These are phyloP conservation scores for Prionailurus bengalensis DNA, from an alignment of 2,113 vertebrate genomes.

Conservation along the genomic window DNA sequence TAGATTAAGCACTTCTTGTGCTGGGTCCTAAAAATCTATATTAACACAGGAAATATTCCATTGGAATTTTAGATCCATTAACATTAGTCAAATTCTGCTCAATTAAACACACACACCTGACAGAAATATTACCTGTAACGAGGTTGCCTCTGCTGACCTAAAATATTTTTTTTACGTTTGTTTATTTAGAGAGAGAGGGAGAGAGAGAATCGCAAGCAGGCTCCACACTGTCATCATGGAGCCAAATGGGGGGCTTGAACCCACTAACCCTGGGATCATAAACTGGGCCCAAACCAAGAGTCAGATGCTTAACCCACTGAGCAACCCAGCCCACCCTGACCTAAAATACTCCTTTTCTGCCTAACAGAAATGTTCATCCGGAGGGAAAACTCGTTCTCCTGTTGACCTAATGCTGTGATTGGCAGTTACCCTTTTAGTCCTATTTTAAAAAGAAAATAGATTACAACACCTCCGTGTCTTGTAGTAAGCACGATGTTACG, in stretches of 20 bases:
- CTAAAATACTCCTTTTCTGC: neutral
- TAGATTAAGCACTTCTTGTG: neutral
- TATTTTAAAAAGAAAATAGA: neutral
- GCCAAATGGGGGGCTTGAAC: no score
- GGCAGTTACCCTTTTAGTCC: neutral
- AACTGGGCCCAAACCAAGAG: no score
- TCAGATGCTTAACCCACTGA: no score
- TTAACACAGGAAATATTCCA: neutral
- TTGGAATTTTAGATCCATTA: neutral
- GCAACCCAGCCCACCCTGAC: no score
- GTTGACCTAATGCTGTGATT: neutral
- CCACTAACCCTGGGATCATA: no score
- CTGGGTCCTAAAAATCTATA: neutral
- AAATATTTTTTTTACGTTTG: neutral
- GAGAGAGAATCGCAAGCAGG: no score
- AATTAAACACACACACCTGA: neutral
- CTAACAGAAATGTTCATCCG: neutral
- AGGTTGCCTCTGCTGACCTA: neutral
- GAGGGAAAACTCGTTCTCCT: neutral
- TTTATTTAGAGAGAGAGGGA: no score
- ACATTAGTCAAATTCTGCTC: neutral
- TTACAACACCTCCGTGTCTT: neutral
- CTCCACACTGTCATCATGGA: no score
- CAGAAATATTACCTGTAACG: neutral
- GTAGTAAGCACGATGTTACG: neutral